Base-by-base conservation (phyloP, 2,888 invertebrate genomes). In the Lucinisca nassula region DNA sequence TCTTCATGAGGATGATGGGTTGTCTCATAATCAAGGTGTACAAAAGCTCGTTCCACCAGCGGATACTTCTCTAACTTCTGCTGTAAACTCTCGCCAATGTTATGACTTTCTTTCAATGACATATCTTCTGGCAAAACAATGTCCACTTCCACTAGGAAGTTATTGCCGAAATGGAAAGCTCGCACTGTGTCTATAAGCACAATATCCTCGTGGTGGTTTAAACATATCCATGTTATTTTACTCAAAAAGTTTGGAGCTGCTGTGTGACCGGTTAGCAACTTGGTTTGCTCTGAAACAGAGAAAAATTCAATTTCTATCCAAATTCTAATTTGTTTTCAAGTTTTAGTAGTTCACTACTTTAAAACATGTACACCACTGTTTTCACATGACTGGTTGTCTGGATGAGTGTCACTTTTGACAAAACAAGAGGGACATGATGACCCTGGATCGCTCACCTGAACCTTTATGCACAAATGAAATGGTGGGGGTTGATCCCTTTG, bases 1-100 rank as follows among this genome's bases (percentile, higher is more conserved):
- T 97, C 97, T 24, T 95, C 95, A 21, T 90, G 91, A 0, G 97
- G 96, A 78, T 96, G 92, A 90, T 97, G 97, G 6, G 95, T 95
- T 72, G 94, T 95, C 87, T 97, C 96, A 89, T 97, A 97, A 90
- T 97, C 97, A 3, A 96, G 92, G 90, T 97, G 97, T 0, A 97
- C 97, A 90, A 97, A 97, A 0, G 97, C 96, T 45, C 97, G 92
- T 88, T 97, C 97, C 17, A 97, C 96, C 80, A 96, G 96, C 27
- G 96, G 95, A 76, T 97, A 87, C 37, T 95, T 93, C 90, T 97
- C 97, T 58, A 97, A 93, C 89, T 96, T 96, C 79, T 95, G 95
- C 92, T 97, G 97, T 40, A 97, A 94, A 12, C 95, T 91, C 92
- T 97, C 97, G 1, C 96, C 96, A 67, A 97, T 96, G 91, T 97